Evolutionary conservation across 2,797 vertebrate species (phyloP), one percentile per base, ranked within the genome.

Genomic region (Rhinella marina): DNA sequence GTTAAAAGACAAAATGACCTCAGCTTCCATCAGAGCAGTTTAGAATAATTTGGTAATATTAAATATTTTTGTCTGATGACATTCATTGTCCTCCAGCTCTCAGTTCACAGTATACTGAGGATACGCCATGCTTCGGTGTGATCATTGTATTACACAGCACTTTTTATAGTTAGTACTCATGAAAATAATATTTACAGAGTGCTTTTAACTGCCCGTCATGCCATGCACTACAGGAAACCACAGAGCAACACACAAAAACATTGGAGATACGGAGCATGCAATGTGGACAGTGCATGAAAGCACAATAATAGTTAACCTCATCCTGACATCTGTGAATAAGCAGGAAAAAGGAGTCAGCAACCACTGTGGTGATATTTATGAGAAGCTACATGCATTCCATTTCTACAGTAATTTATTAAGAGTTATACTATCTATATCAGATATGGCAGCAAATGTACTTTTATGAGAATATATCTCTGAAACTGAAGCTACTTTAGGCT

Each of bases 121-220:
- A 59, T 29, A 54, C 29, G 61, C 59, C 59, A 77, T 41, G 48
- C 73, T 77, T 77, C 73, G 78, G 59, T 64, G 64, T 72, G 9
- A 86, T 72, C 7, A 13, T 80, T 86, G 61, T 81, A 70, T 57
- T 81, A 70, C 54, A 73, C 85, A 86, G 85, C 77, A 41, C 66
- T 57, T 72, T 86, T 59, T 66, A 81, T 64, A 86, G 75, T 86
- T 81, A 79, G 66, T 72, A 72, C 66, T 81, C 66, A 80, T 80
- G 78, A 56, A 80, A 68, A 61, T 81, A 86, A 86, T 86, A 86
- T 85, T 85, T 85, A 85, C 73, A 85, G 41, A 85, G 64, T 3
- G 25, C 32, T 64, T 77, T 62, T 62, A 62, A 59, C 32, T 61
- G 41, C 73, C 64, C n/a, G 73, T 78, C 84, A 80, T 68, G 76